Percentiles rank a stretch among this genome's conserved stretches.
Evolutionary conservation across 2,888 invertebrate species (phyloP).

Genomic region (Oscheius sp.): DNA sequence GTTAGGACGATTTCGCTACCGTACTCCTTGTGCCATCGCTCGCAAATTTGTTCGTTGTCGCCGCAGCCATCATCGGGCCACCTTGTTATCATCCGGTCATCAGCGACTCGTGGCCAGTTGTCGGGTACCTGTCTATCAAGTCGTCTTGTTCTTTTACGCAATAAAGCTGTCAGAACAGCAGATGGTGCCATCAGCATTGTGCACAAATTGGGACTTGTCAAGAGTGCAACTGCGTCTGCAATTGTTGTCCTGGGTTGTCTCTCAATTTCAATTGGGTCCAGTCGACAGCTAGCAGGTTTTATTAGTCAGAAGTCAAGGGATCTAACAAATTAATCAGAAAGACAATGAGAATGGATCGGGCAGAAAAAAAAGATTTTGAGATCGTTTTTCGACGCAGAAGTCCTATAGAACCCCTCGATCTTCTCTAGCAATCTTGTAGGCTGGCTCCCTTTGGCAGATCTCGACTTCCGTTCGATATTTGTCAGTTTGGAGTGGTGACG

Average conservation of each 20-base stretch:
- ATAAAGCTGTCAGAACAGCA: slow-evolving; percentile 28
- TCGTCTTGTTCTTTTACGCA: slow-evolving; percentile 10
- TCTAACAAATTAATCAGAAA: too few species aligned
- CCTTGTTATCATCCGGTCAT: slow-evolving; percentile 24
- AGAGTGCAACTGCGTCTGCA: slow-evolving; percentile 21
- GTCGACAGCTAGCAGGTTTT: not conserved
- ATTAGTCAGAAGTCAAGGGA: too few species aligned
- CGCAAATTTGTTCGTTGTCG: not conserved
- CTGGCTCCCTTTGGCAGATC: slow-evolving; percentile 11
- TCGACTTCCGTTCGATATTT: slow-evolving; percentile 25
- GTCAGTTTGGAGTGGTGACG: slow-evolving; percentile 33
- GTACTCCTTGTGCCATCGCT: slow-evolving; percentile 2
- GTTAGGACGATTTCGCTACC: not conserved
- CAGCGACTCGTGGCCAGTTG: not conserved
- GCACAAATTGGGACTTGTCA: slow-evolving; percentile 26
- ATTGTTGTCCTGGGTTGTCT: slow-evolving; percentile 8
- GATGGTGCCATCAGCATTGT: slow-evolving; percentile 27
- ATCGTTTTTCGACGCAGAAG: not conserved
- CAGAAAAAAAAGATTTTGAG: too few species aligned
- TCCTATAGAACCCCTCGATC: not conserved
- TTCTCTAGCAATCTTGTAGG: not conserved
- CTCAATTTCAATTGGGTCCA: slow-evolving; percentile 17
- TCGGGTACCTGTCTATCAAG: slow-evolving; percentile 16
- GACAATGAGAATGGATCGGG: too few species aligned
- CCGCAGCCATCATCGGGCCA: slow-evolving; percentile 23